Evolutionary conservation across 2,888 invertebrate species (phyloP), one percentile per base, ranked within the genome.

Genomic region (Peribatodes rhomboidaria): DNA sequence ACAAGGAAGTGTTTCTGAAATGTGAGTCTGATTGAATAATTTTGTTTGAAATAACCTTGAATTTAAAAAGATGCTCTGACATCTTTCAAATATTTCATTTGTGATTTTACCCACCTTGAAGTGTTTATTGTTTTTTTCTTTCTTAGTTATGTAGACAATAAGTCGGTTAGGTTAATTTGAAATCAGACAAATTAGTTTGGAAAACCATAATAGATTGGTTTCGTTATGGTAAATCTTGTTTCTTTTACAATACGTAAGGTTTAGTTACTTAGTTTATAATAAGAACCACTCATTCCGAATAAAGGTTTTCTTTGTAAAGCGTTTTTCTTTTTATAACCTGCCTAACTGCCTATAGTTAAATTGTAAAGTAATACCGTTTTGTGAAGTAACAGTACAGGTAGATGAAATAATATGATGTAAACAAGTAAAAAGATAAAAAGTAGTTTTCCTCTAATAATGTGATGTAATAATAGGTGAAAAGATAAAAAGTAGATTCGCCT

Each of bases 1-100:
- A 84, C 54, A 81, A 80, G 52, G 70, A 75, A 16, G 61, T 82
- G 7, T 77, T 80, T 49, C 10, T 71, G 10, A 68, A 66, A 57
- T 72, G 73, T 7, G 46, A 57, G 18, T 10, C 57, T 11, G 57
- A 56, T 18, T 64, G 61, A 56, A 11, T 11, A 37, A 13, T 27
- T n/a, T 16, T 37, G 4, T 9, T 20, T 49, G 16, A 22, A 46
- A 42, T 22, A n/a, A 31, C 33, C 37, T 52, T 53, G 11, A 22
- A 27, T 53, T 14, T 41, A 16, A 8, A 16, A 20, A 18, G 13
- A 47, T 47, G 47, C 14, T 47, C 4, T 1, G 50, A 20, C 13
- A 0, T 8, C 14, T 7, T 50, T 20, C 1, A 13, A 50, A 35
- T 2, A 35, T 50, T 35, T 35, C 0, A 1, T 35, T 50, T 27